These are phyloP conservation scores for Notocelia uddmanniana DNA, from an alignment of 2,888 invertebrate species.

Conservation along the genomic window DNA sequence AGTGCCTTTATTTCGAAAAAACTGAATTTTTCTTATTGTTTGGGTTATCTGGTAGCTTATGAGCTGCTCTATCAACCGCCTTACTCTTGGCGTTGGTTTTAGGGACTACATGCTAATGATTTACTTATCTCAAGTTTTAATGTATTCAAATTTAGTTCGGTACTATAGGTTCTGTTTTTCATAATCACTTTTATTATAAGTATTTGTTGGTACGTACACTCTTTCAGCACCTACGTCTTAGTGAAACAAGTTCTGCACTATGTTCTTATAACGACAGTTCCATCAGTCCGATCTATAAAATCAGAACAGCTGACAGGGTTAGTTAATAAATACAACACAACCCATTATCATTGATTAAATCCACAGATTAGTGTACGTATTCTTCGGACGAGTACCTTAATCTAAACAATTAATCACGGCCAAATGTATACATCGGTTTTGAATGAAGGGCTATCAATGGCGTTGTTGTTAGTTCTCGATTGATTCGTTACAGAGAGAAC, in stretches of 20 bases:
- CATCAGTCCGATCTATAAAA: not conserved
- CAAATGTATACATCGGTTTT: constrained; percentile 13
- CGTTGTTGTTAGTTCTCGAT: constrained; percentile 23
- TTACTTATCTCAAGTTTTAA: no score
- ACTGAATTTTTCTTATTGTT: no score
- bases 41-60: no score
- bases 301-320: not conserved
- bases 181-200: no score
- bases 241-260: not conserved
- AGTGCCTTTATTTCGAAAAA: no score
- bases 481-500: constrained; percentile 22
- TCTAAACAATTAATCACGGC: constrained; percentile 32
- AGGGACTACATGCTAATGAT: no score
- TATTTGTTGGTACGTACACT: not conserved
- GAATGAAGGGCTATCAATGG: constrained; percentile 20
- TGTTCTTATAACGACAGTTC: not conserved
- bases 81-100: no score
- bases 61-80: no score
- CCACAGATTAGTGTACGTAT: constrained; percentile 9
- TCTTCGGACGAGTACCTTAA: constrained; percentile 5
- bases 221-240: not conserved
- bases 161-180: no score
- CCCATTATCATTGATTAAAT: constrained; percentile 26
- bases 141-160: no score
- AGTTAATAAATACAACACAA: not conserved